phyloP scores from a whole-genome alignment of 2,888 invertebrate species.

The Orthosia gracilis region DNA sequence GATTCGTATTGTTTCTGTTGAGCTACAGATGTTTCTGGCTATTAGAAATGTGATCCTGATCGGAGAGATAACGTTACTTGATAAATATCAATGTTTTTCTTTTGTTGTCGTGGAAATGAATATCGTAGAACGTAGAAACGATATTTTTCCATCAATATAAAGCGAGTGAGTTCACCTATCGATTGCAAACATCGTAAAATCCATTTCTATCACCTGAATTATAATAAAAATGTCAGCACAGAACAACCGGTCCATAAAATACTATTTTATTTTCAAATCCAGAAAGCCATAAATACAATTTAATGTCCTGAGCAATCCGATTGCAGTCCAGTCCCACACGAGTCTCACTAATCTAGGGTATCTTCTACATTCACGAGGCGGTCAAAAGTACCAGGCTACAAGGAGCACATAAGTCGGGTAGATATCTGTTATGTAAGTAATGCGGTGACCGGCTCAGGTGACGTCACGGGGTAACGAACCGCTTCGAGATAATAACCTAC shows the following conservation, averaged over 20 bases:
- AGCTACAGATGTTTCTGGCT: background rate
- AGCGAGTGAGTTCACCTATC: slow-evolving; percentile 12
- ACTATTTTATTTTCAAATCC: slow-evolving; percentile 41
- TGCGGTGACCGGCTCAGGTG: slow-evolving; percentile 56
- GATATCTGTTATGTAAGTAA: slow-evolving; percentile 60
- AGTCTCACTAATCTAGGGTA: slow-evolving; percentile 39
- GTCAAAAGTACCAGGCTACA: slow-evolving; percentile 52
- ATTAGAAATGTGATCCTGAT: slow-evolving; percentile 17
- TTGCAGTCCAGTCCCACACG: slow-evolving; percentile 26
- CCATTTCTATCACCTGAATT: slow-evolving; percentile 20
- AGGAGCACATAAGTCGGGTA: slow-evolving; percentile 51
- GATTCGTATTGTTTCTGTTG: background rate
- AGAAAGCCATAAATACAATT: slow-evolving; percentile 44
- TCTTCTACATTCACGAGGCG: slow-evolving; percentile 51
- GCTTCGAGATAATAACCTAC: slow-evolving; percentile 66
- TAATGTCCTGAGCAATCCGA: slow-evolving; percentile 33
- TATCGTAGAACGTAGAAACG: background rate
- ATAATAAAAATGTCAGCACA: slow-evolving; percentile 32
- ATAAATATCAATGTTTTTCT: background rate
- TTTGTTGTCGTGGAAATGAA: slow-evolving; percentile 7
- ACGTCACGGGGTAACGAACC: slow-evolving; percentile 64
- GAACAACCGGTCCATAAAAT: slow-evolving; percentile 14
- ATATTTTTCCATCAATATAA: slow-evolving; percentile 20
- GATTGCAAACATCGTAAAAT: slow-evolving; percentile 19
- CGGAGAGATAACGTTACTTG: background rate